Evolutionary conservation across 2,888 invertebrate genomes (phyloP).

Genomic region (Dicycla oo): DNA sequence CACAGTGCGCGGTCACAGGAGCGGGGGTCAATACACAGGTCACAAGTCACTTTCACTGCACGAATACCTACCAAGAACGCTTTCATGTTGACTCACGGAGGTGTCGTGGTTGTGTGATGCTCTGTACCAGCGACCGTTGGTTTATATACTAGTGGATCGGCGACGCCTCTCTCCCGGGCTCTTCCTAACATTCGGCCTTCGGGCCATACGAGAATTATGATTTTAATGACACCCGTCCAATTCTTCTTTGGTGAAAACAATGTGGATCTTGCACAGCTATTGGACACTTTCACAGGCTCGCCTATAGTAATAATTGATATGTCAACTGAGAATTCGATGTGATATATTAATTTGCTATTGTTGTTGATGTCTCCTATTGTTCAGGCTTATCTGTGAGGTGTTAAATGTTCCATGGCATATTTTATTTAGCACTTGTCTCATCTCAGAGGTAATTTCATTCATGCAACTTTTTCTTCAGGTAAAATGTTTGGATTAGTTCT

Average conservation of each 20-base stretch:
- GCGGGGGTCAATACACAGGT: slow-evolving; percentile 82
- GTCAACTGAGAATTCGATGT: slow-evolving; percentile 53
- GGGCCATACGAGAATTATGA: slow-evolving; percentile 89
- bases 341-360: slow-evolving; percentile 53
- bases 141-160: slow-evolving; percentile 85
- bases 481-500: slow-evolving; percentile 31
- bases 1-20: slow-evolving; percentile 75
- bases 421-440: slow-evolving; percentile 22
- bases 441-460: not conserved
- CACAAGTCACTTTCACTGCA: slow-evolving; percentile 89
- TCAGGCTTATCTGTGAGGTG: slow-evolving; percentile 19
- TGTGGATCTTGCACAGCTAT: slow-evolving; percentile 79
- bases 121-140: slow-evolving; percentile 79
- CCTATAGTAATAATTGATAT: slow-evolving; percentile 66
- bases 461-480: slow-evolving; percentile 39
- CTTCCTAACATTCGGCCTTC: slow-evolving; percentile 90
- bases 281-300: slow-evolving; percentile 81
- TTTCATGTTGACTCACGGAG: slow-evolving; percentile 90
- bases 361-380: slow-evolving; percentile 33
- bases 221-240: slow-evolving; percentile 88
- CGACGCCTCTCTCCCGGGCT: slow-evolving; percentile 88
- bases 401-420: slow-evolving; percentile 8
- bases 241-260: slow-evolving; percentile 89
- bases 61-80: slow-evolving; percentile 90
- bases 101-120: slow-evolving; percentile 89